These are phyloP conservation scores for Pterobdella sp. DNA, from an alignment of 2,888 invertebrate species.

Conservation along the genomic window DNA sequence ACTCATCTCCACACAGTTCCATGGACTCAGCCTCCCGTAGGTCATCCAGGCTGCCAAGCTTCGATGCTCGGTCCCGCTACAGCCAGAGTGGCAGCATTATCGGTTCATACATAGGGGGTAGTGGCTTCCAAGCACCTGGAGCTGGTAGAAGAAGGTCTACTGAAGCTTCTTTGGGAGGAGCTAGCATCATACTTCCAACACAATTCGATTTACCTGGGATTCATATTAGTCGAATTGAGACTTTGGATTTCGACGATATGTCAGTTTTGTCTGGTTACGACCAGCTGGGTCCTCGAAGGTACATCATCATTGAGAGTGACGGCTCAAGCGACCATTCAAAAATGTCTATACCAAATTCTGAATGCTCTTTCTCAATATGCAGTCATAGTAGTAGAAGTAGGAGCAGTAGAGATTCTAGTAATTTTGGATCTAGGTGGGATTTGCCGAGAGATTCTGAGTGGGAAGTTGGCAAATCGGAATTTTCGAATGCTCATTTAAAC, in stretches of 20 bases:
- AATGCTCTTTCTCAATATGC: constrained; percentile 36
- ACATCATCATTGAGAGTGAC: constrained; percentile 35
- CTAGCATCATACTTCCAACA: constrained; percentile 26
- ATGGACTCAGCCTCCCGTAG: constrained; percentile 29
- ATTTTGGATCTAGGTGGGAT: constrained; percentile 38
- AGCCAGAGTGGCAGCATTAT: constrained; percentile 29
- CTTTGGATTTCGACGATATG: constrained; percentile 36
- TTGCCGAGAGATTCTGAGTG: constrained; percentile 39
- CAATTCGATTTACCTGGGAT: constrained; percentile 34
- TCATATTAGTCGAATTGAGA: constrained; percentile 38
- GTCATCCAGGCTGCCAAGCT: constrained; percentile 28
- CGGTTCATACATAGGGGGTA: background rate
- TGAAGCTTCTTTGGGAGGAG: constrained; percentile 26
- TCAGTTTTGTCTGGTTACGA: constrained; percentile 28
- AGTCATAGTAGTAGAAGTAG: constrained; percentile 36
- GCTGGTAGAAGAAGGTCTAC: constrained; percentile 26
- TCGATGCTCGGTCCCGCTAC: constrained; percentile 28
- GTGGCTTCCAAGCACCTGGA: background rate
- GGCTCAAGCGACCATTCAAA: constrained; percentile 35
- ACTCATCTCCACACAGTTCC: constrained; percentile 26
- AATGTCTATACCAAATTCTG: constrained; percentile 36
- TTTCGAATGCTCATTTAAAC: constrained; percentile 17
- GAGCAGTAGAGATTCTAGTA: constrained; percentile 37
- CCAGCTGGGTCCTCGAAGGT: constrained; percentile 27
- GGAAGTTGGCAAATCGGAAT: constrained; percentile 35